phyloP scores from a whole-genome alignment of 2,888 invertebrate species.

The Ophraella communa region DNA sequence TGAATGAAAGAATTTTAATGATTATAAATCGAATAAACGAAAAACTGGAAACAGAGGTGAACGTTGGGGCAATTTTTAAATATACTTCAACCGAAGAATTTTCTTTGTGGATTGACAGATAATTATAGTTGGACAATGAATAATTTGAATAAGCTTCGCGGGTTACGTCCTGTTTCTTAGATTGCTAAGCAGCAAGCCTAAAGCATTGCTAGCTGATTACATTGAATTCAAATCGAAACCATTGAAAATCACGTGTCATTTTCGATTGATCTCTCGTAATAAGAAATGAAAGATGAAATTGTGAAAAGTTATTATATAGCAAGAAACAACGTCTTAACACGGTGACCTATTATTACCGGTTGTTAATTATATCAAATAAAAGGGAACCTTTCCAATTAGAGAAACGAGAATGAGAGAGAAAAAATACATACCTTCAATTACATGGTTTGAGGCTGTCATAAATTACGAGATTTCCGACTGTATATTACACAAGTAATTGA shows the following conservation, averaged over 20 bases:
- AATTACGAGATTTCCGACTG: slow-evolving; percentile 17
- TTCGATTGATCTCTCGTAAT: background rate
- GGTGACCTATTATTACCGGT: slow-evolving; percentile 22
- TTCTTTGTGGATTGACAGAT: background rate
- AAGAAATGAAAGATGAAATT: background rate
- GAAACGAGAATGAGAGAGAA: background rate
- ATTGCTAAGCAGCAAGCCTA: background rate
- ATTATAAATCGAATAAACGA: too few species aligned
- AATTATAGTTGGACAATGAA: background rate
- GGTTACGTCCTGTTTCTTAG: background rate
- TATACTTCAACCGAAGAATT: too few species aligned
- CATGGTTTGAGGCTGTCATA: slow-evolving; percentile 19
- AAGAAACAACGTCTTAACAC: slow-evolving; percentile 10
- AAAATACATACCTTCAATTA: slow-evolving; percentile 16
- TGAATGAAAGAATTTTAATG: too few species aligned
- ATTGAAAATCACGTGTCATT: background rate
- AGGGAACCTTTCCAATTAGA: background rate
- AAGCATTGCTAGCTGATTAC: background rate
- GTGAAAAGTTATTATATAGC: background rate
- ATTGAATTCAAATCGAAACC: background rate
- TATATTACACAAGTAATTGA: slow-evolving; percentile 13
- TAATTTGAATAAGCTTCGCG: background rate
- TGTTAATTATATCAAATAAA: slow-evolving; percentile 13
- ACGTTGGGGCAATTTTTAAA: too few species aligned
- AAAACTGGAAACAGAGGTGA: too few species aligned